Percentiles rank a stretch among this genome's conserved stretches.
These are phyloP conservation scores for Lineus longissimus DNA, from an alignment of 1,140 invertebrate genomes.

Conservation along the genomic window DNA sequence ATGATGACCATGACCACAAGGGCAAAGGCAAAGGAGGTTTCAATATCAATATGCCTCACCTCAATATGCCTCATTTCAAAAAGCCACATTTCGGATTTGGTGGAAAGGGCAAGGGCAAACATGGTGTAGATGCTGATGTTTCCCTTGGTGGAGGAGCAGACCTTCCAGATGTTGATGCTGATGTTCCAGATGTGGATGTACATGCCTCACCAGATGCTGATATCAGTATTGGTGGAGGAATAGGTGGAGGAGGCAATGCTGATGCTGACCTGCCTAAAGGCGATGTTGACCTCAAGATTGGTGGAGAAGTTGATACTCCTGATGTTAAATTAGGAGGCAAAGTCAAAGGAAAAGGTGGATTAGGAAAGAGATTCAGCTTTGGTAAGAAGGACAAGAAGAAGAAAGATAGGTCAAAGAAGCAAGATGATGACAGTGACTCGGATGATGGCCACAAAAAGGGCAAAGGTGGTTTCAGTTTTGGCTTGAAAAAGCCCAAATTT, in stretches of 20 bases:
- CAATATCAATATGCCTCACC: background rate
- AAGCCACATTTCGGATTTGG: too few species aligned
- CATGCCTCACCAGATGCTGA: conserved; percentile 1
- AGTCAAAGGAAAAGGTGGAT: background rate
- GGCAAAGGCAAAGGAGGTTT: background rate
- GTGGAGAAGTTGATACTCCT: background rate
- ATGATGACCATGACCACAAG: background rate
- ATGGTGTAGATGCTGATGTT: too few species aligned
- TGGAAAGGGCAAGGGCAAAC: too few species aligned
- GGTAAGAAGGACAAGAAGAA: too few species aligned
- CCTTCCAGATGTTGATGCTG: too few species aligned
- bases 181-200: conserved; percentile 12
- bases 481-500: too few species aligned
- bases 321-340: background rate
- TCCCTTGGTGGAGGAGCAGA: too few species aligned
- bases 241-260: background rate
- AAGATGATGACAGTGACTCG: too few species aligned
- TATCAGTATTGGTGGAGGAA: background rate
- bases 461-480: too few species aligned
- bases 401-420: too few species aligned
- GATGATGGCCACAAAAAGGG: too few species aligned
- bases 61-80: background rate
- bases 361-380: background rate
- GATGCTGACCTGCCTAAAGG: background rate
- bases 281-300: background rate